Evolutionary conservation across 2,888 invertebrate genomes (phyloP).

Genomic region (Drosophila stalkeri): DNA sequence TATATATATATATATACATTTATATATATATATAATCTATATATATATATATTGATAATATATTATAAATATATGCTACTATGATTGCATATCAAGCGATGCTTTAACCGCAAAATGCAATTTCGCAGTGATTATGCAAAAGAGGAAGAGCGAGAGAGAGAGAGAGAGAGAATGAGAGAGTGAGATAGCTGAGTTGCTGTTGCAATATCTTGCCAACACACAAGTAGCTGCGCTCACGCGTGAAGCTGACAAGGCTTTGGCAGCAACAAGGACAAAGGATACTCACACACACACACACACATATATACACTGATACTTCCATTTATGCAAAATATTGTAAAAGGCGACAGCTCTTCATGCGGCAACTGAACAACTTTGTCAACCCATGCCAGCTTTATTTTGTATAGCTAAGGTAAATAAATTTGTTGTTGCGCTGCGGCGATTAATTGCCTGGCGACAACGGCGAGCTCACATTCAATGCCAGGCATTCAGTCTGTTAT

Average conservation of each 20-base stretch:
- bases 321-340: slow-evolving; percentile 41
- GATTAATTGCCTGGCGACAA: slow-evolving; percentile 35
- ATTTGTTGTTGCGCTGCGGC: slow-evolving; percentile 40
- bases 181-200: slow-evolving; percentile 1
- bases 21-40: neutral
- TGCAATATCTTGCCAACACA: slow-evolving; percentile 49
- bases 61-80: slow-evolving; percentile 10
- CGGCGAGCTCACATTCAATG: slow-evolving; percentile 19
- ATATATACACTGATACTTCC: slow-evolving; percentile 25
- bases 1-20: neutral
- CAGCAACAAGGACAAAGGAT: slow-evolving; percentile 28
- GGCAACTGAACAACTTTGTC: slow-evolving; percentile 32
- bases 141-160: neutral
- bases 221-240: slow-evolving; percentile 53
- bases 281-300: slow-evolving; percentile 16
- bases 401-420: slow-evolving; percentile 36
- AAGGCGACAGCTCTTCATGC: slow-evolving; percentile 17
- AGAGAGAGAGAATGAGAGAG: neutral
- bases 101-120: slow-evolving; percentile 68
- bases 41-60: neutral
- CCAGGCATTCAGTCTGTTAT: slow-evolving; percentile 20
- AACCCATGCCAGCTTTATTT: slow-evolving; percentile 7
- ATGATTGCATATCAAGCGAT: slow-evolving; percentile 21
- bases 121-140: slow-evolving; percentile 51
- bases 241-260: slow-evolving; percentile 63